Evolutionary conservation across 2,113 vertebrate species (phyloP), one percentile per base, ranked within the genome.

Genomic region (Sciurus niger): DNA sequence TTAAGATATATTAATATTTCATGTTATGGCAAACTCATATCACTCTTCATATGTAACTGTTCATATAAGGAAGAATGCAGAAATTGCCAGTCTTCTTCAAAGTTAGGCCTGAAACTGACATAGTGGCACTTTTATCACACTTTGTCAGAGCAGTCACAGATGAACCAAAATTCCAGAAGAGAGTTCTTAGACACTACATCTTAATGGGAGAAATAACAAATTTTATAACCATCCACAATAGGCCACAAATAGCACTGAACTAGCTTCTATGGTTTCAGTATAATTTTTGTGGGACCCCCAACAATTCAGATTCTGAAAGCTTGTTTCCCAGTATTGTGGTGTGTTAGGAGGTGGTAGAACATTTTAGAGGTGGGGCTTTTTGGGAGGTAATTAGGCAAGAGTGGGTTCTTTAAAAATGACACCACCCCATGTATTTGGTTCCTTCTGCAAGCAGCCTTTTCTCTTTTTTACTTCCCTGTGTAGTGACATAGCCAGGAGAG

Each of bases 1-100:
- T n/a, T 70, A 70, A 94, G 3, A 25, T 70, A 84, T 51, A 90
- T 94, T 94, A 90, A 25, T 80, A 68, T 68, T 14, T 74, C 30
- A 4, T 67, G n/a, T 11, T 25, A 17, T 46, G 68, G 51, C 30
- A 76, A 34, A 10, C 51, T 88, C 22, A 25, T 84, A 25, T 84
- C 28, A 73, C 46, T 84, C 68, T 88, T 79, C 43, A 51, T 40
- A 46, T 28, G 4, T 43, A 40, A 60, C 5, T 63, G 28, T 34
- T 92, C 8, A 4, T 46, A 24, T 51, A 37, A 68, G 73, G n/a
- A 92, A 85, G 34, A 18, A 58, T 25, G 55, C 17, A 93, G 65
- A 84, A 84, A 84, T 24, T 40, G 6, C 85, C 24, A 73, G 5
- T 34, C 6, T 37, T 87, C 63, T 68, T 84, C 60, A 28, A 22